These are phyloP conservation scores for Botia kubotai DNA, from an alignment of 2,797 vertebrate species.

Conservation along the genomic window DNA sequence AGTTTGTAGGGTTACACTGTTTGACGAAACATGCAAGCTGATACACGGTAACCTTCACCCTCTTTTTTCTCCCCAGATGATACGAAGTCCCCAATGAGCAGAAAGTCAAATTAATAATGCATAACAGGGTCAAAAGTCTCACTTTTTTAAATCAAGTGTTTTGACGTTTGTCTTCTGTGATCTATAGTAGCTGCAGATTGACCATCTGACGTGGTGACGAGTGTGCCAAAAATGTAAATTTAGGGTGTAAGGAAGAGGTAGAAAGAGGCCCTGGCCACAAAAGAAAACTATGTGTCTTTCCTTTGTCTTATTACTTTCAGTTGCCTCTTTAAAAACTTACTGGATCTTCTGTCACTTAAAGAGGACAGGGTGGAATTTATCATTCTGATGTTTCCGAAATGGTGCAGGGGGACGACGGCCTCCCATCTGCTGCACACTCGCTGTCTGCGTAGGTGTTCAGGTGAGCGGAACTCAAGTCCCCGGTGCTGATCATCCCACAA, in stretches of 20 bases:
- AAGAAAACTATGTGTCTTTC: neutral
- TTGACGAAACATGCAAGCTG: neutral
- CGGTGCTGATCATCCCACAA: slow-evolving; percentile 48
- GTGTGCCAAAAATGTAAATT: slow-evolving; percentile 39
- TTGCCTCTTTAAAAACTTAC: slow-evolving; percentile 35
- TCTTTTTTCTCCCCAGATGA: slow-evolving; percentile 26
- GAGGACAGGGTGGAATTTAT: too few relatives aligned
- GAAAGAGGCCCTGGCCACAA: neutral
- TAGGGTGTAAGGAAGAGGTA: slow-evolving; percentile 33
- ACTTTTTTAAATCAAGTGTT: slow-evolving; percentile 26
- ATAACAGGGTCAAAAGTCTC: slow-evolving; percentile 34
- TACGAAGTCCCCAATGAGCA: slow-evolving; percentile 13
- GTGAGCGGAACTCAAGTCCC: slow-evolving; percentile 59
- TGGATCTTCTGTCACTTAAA: slow-evolving; percentile 46
- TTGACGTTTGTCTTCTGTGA: slow-evolving; percentile 46
- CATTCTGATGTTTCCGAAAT: slow-evolving; percentile 22
- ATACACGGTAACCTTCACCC: neutral
- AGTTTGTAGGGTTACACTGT: neutral
- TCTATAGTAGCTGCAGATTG: slow-evolving; percentile 41
- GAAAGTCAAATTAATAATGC: slow-evolving; percentile 56
- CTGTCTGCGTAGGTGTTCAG: slow-evolving; percentile 48
- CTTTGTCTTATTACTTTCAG: slow-evolving; percentile 9
- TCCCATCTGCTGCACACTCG: slow-evolving; percentile 24
- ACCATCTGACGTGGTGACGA: slow-evolving; percentile 57
- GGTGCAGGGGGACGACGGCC: slow-evolving; percentile 42